Conservation (phyloP, 2,888 invertebrate genomes). For the Drosophila gaucha region DNA sequence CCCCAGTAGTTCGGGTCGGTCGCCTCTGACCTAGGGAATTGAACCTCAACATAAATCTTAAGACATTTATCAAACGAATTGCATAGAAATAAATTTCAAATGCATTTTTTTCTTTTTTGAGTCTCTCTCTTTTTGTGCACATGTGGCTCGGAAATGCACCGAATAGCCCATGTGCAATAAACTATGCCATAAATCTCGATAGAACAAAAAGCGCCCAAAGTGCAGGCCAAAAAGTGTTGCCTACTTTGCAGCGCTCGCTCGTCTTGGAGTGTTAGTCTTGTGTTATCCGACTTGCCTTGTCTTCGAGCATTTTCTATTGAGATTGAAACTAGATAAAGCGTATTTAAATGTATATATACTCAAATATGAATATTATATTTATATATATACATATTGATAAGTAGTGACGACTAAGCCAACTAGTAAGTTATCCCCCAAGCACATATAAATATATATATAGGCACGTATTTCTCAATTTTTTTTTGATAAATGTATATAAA, state of each 20-base stretch:
- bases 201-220: background rate
- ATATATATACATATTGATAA: no score
- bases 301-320: background rate
- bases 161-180: conserved; percentile 30
- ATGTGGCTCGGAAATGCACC: conserved; percentile 20
- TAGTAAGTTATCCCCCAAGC: no score
- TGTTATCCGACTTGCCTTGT: background rate
- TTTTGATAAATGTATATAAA: no score
- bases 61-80: conserved; percentile 26
- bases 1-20: conserved; percentile 14
- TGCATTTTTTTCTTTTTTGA: conserved; percentile 25
- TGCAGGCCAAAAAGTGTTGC: conserved; percentile 11
- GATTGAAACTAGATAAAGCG: background rate
- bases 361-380: no score
- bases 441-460: no score
- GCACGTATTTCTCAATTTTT: no score
- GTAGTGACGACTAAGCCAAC: no score
- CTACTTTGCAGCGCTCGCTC: background rate
- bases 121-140: conserved; percentile 19
- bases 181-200: conserved; percentile 44
- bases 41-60: conserved; percentile 44
- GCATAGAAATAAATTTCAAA: conserved; percentile 37
- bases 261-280: background rate
- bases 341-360: background rate
- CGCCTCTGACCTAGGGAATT: conserved; percentile 44